Conservation (phyloP, 2,888 invertebrate genomes). For the Lithophane ornitopus region DNA sequence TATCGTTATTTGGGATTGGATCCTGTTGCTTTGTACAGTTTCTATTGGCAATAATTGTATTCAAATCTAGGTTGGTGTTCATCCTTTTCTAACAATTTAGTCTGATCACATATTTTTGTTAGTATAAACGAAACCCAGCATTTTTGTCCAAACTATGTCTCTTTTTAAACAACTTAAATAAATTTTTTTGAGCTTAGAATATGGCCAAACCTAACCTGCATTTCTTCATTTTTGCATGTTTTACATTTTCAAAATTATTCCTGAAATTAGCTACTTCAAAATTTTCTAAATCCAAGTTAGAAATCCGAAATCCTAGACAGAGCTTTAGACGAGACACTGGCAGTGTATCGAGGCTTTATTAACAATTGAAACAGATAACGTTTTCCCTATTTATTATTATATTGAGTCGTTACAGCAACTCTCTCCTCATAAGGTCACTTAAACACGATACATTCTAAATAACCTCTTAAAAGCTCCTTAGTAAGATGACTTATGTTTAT, state of each 20-base stretch:
- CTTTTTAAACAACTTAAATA: too few relatives aligned
- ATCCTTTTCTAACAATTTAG: not conserved
- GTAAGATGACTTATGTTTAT: conserved; percentile 31
- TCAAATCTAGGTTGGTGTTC: not conserved
- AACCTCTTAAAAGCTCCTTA: conserved; percentile 15
- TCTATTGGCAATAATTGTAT: not conserved
- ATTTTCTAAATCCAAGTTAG: conserved; percentile 42
- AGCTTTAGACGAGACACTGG: conserved; percentile 13
- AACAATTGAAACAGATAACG: conserved; percentile 60
- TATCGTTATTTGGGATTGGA: conserved; percentile 43
- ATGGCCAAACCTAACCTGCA: too few relatives aligned
- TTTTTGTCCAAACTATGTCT: too few relatives aligned
- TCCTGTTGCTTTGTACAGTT: conserved; percentile 35
- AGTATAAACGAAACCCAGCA: too few relatives aligned
- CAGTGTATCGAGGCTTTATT: conserved; percentile 41
- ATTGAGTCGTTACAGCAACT: conserved; percentile 42
- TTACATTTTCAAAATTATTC: too few relatives aligned
- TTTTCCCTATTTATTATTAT: conserved; percentile 52
- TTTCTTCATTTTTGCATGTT: too few relatives aligned
- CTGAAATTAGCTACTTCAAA: conserved; percentile 4
- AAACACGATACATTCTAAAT: conserved; percentile 31
- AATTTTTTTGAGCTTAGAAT: too few relatives aligned
- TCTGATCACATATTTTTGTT: too few relatives aligned
- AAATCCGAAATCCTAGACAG: conserved; percentile 25
- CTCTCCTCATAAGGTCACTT: conserved; percentile 42